phyloP scores from a whole-genome alignment of 2,113 vertebrate species.

The Asarcornis scutulata region DNA sequence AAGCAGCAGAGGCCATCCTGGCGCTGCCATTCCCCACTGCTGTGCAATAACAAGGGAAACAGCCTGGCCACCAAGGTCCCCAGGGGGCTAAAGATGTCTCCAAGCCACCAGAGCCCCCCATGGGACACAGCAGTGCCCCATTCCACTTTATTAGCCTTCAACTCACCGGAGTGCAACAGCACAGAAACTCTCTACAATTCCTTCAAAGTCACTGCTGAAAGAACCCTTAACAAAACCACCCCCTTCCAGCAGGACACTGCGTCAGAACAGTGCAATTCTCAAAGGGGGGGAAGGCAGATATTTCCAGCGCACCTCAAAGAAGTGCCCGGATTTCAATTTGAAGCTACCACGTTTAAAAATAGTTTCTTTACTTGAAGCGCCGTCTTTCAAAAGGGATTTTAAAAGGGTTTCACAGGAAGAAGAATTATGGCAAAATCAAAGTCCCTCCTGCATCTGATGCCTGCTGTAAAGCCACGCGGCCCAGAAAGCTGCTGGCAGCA shows the following conservation, averaged over 20 bases:
- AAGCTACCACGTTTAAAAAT: slow-evolving; percentile 19
- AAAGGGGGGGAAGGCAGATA: neutral
- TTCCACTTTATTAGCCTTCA: neutral
- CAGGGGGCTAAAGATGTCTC: neutral
- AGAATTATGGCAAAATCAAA: slow-evolving; percentile 38
- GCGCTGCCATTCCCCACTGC: neutral
- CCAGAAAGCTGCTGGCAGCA: neutral
- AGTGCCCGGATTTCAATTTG: neutral
- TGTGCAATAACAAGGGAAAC: neutral
- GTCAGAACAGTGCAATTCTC: neutral
- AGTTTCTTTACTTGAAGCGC: neutral
- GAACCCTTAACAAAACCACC: neutral
- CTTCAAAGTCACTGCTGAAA: neutral
- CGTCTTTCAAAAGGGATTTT: neutral
- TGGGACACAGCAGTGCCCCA: neutral
- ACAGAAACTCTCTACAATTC: neutral
- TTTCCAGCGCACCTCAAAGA: neutral
- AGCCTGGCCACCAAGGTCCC: rapidly evolving
- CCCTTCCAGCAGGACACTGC: neutral
- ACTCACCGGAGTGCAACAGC: neutral
- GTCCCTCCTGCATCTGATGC: neutral
- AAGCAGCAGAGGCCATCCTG: neutral
- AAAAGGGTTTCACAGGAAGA: slow-evolving; percentile 29
- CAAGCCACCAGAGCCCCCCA: neutral
- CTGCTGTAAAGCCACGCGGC: neutral